Base-by-base conservation (phyloP, 1,140 invertebrate species). In the Leguminivora glycinivorella region DNA sequence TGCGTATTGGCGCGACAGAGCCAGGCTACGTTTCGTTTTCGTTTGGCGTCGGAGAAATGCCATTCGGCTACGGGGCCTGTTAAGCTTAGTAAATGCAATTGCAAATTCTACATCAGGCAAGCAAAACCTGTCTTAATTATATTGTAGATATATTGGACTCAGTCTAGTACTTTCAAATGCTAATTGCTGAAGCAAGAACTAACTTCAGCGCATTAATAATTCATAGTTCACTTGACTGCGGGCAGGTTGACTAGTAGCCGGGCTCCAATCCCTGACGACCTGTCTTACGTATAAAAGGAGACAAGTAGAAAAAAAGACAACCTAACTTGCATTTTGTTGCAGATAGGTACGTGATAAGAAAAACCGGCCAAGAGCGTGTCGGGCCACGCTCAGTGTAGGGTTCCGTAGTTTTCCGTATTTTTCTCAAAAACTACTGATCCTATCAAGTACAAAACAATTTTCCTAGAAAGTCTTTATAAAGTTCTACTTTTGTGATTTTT, bases 131-230 rank as follows among this genome's bases (percentile, higher is more conserved):
- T 22, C 17, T 19, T 22, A 52, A 52, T 52, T 52, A 52, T 10
- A 52, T 19, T 22, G 6, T 52, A 52, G 40, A n/a, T 43, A 43
- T 43, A 43, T 4, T 43, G n/a, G n/a, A 5, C n/a, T 43, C n/a
- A 12, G 40, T 29, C 26, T 63, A 29, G 4, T 31, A 63, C 58
- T 63, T 63, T 63, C 24, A 31, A 63, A 63, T 63, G 58, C 17
- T 17, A 63, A 63, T 63, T 34, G n/a, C 12, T 63, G 14, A 17
- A 34, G 58, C 58, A 31, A 63, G 58, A 34, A 63, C 7, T 17
- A 63, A 31, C 31, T 31, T 63, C 58, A 63, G 58, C n/a, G 25
- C 29, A 63, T 63, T n/a, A 63, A 31, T 63, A 63, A 63, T 58
- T 63, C 25, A 63, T 63, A 63, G 58, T 34, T 63, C 58, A 17